Percentiles rank a stretch among this genome's conserved stretches.
Evolutionary conservation across 2,888 invertebrate genomes (phyloP).

Genomic region (Brachyopa scutellaris): DNA sequence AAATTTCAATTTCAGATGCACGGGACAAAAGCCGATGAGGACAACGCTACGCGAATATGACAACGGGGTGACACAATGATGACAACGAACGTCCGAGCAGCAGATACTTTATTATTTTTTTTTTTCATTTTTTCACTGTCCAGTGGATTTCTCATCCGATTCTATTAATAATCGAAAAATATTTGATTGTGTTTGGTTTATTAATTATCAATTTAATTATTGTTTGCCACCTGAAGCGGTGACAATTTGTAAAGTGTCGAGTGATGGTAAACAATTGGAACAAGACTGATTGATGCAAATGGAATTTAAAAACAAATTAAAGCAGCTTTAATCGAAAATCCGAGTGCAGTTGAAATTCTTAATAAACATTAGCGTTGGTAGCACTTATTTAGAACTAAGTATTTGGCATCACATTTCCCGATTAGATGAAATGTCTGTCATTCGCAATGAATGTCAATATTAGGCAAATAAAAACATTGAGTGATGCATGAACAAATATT

Average conservation of each 20-base stretch:
- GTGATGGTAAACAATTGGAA: conserved; percentile 4
- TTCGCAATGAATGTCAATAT: no score
- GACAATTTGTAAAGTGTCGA: conserved; percentile 58
- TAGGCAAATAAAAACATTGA: no score
- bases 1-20: conserved; percentile 67
- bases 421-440: no score
- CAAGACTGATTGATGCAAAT: no score
- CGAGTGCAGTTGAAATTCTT: no score
- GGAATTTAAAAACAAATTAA: no score
- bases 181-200: conserved; percentile 65
- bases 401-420: no score
- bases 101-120: conserved; percentile 12
- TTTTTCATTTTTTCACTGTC: neutral
- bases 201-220: conserved; percentile 71
- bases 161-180: conserved; percentile 66
- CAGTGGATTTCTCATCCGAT: conserved; percentile 24
- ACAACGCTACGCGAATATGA: conserved; percentile 21
- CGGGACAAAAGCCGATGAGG: conserved; percentile 43
- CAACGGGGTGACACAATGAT: conserved; percentile 30
- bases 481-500: no score
- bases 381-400: no score
- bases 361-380: no score
- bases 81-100: conserved; percentile 16
- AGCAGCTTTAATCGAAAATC: no score
- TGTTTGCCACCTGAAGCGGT: conserved; percentile 51